A percentile compares a stretch with the other conserved stretches of the same genome.
Conservation (phyloP, 92 coral and sea anemone species). For the Blastomussa wellsi region DNA sequence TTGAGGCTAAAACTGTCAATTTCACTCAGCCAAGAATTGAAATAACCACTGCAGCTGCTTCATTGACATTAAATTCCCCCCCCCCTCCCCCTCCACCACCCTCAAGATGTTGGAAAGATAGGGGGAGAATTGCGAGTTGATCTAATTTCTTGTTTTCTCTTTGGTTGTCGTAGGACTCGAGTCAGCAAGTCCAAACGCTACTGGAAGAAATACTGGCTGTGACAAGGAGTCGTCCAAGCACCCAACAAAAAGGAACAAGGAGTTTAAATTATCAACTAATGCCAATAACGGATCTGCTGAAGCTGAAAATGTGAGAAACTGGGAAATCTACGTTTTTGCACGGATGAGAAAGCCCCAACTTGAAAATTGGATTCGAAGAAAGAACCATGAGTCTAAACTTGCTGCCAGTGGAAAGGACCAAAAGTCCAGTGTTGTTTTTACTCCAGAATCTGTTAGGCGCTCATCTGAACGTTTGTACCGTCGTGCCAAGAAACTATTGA, state of each 20-base stretch:
- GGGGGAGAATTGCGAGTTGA: background rate
- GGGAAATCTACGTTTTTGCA: conserved; percentile 34
- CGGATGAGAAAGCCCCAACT: conserved; percentile 21
- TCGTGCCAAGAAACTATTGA: conserved; percentile 16
- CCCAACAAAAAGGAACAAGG: conserved; percentile 1
- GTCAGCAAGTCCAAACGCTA: conserved; percentile 52
- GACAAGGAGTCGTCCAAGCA: conserved; percentile 8
- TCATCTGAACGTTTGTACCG: conserved; percentile 35
- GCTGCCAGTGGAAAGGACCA: background rate
- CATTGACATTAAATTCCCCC: too few relatives aligned
- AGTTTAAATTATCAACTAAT: background rate
- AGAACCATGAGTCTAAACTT: conserved; percentile 12
- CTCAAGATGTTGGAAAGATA: background rate
- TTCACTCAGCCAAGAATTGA: background rate
- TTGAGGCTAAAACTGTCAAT: background rate
- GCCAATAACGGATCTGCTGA: background rate
- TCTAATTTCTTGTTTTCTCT: background rate
- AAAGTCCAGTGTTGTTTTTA: background rate
- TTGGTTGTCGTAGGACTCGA: conserved; percentile 17
- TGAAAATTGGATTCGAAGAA: conserved; percentile 24
- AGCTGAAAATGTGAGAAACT: conserved; percentile 13
- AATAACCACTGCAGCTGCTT: too few relatives aligned
- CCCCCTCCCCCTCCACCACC: too few relatives aligned
- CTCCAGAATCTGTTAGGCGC: conserved; percentile 30
- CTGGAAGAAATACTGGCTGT: conserved; percentile 74